A percentile compares a stretch with the other conserved stretches of the same genome.
These are phyloP conservation scores for Zootermopsis nevadensis DNA, from an alignment of 2,888 invertebrate genomes.

Conservation along the genomic window DNA sequence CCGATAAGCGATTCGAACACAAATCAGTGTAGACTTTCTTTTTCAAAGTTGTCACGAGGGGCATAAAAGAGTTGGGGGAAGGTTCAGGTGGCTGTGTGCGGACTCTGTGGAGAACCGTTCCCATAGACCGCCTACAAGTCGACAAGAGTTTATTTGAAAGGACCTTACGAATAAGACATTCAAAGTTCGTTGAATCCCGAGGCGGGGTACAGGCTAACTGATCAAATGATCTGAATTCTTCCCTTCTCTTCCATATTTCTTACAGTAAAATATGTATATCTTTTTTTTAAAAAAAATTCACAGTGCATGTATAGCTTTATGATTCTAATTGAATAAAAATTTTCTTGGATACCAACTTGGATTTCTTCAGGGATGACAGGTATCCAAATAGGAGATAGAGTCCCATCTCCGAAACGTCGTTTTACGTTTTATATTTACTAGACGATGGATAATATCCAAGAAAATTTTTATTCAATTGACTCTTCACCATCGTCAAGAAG, in stretches of 20 bases:
- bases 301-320: background rate
- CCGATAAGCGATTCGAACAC: conserved; percentile 43
- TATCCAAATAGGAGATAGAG: too few relatives aligned
- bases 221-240: conserved; percentile 27
- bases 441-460: too few relatives aligned
- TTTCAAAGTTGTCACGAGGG: background rate
- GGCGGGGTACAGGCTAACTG: background rate
- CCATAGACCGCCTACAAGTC: conserved; percentile 14
- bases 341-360: too few relatives aligned
- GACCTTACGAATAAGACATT: conserved; percentile 30
- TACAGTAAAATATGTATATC: conserved; percentile 16
- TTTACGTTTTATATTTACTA: too few relatives aligned
- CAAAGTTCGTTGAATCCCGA: background rate
- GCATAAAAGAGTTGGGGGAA: background rate
- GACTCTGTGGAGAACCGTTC: conserved; percentile 21
- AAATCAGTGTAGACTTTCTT: conserved; percentile 32
- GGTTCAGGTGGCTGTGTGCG: conserved; percentile 7
- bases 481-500: too few relatives aligned
- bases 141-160: conserved; percentile 36
- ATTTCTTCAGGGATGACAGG: too few relatives aligned
- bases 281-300: background rate
- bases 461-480: too few relatives aligned
- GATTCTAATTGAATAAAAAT: too few relatives aligned
- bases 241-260: conserved; percentile 1
- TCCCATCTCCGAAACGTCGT: too few relatives aligned